Conservation (phyloP, 2,113 vertebrate genomes). For the Thamnaconus septentrionalis region DNA sequence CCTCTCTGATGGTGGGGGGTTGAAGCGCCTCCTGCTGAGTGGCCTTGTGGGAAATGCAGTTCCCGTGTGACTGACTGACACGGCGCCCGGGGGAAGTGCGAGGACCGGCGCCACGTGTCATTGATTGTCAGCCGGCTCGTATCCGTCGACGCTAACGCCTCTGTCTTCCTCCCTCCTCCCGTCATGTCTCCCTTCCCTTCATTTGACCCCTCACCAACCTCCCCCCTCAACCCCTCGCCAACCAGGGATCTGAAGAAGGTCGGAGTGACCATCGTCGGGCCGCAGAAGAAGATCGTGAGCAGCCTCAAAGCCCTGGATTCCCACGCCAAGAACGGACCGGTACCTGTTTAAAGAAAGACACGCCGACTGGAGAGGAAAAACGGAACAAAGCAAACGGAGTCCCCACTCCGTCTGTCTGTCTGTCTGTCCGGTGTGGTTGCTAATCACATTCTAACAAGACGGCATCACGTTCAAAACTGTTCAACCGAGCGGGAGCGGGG, state of each 20-base stretch:
- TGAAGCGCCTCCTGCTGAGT: conserved; percentile 21
- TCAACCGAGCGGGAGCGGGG: conserved; percentile 35
- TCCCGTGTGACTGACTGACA: conserved; percentile 54
- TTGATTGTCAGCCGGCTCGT: conserved; percentile 47
- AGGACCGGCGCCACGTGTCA: conserved; percentile 45
- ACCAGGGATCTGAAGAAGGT: conserved; percentile 93
- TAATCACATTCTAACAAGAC: conserved; percentile 57
- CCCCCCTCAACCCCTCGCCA: conserved; percentile 24
- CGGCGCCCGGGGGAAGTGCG: conserved; percentile 42
- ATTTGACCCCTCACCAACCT: not conserved
- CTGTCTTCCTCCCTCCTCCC: conserved; percentile 24
- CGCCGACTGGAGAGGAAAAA: conserved; percentile 14
- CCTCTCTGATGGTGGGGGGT: conserved; percentile 28
- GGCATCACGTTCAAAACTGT: conserved; percentile 48
- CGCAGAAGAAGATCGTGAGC: conserved; percentile 95
- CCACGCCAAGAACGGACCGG: conserved; percentile 90
- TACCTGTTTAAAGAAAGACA: conserved; percentile 85
- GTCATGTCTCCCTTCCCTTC: conserved; percentile 8
- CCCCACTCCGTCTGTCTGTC: not conserved
- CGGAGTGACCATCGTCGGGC: conserved; percentile 90
- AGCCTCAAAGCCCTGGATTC: conserved; percentile 95
- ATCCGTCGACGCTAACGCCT: conserved; percentile 38
- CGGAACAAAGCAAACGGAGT: conserved; percentile 39
- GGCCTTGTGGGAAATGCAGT: conserved; percentile 60
- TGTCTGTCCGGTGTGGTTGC: conserved; percentile 35